Evolutionary conservation across 2,888 invertebrate species (phyloP).

Genomic region (Hirudinaria manillensis): DNA sequence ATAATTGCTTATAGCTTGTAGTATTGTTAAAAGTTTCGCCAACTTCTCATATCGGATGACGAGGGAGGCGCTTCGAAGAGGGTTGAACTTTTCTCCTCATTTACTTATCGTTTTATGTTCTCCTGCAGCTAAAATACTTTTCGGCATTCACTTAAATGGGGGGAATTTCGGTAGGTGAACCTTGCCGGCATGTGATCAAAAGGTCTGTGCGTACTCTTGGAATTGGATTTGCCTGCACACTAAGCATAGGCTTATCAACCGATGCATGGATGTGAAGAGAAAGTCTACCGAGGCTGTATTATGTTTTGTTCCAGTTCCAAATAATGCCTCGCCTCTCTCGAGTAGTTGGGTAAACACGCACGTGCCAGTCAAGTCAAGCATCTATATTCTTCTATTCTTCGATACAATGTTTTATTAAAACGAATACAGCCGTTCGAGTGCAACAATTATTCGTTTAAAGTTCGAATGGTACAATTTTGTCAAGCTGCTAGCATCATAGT

Average conservation of each 20-base stretch:
- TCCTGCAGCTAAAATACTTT: too few relatives aligned
- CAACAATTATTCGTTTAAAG: background rate
- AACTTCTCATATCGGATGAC: slow-evolving; percentile 5
- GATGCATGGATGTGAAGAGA: slow-evolving; percentile 23
- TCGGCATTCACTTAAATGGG: background rate
- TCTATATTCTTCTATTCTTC: background rate
- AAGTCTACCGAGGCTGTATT: slow-evolving; percentile 11
- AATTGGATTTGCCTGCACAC: slow-evolving; percentile 19
- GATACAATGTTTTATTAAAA: too few relatives aligned
- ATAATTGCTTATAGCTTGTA: slow-evolving; percentile 10
- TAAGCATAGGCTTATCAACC: slow-evolving; percentile 19
- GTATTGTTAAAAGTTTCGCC: slow-evolving; percentile 15
- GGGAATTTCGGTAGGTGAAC: background rate
- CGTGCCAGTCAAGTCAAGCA: slow-evolving; percentile 1
- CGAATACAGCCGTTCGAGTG: background rate
- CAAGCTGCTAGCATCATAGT: slow-evolving; percentile 6
- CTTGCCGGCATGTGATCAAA: slow-evolving; percentile 4
- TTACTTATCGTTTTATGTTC: too few relatives aligned
- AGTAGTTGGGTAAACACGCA: slow-evolving; percentile 11
- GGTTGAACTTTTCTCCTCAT: too few relatives aligned
- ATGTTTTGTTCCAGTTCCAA: slow-evolving; percentile 9
- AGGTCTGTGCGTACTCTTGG: slow-evolving; percentile 12
- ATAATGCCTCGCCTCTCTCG: background rate
- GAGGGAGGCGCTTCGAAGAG: background rate
- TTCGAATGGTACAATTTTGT: background rate